Evolutionary conservation across 2,113 vertebrate genomes (phyloP).

Genomic region (Dascyllus trimaculatus): DNA sequence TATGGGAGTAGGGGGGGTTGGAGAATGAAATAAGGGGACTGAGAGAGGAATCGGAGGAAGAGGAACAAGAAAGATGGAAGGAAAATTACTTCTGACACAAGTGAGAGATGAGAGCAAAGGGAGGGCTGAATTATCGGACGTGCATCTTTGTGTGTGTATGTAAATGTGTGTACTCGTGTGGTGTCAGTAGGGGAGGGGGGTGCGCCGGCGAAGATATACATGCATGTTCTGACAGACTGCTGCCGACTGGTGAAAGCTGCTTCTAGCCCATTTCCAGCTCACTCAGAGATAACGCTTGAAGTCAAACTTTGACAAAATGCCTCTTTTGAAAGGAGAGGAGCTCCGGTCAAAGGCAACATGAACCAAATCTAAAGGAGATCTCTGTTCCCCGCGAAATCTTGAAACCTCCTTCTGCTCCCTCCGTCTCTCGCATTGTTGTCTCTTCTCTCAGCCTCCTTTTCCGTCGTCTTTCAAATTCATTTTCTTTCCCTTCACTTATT

Average conservation of each 20-base stretch:
- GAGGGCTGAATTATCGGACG: slow-evolving; percentile 54
- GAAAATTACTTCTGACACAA: slow-evolving; percentile 72
- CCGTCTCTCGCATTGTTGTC: not conserved
- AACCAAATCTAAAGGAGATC: slow-evolving; percentile 27
- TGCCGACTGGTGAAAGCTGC: slow-evolving; percentile 22
- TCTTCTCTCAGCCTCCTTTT: not conserved
- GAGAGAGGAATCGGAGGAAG: slow-evolving; percentile 40
- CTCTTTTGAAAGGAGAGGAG: slow-evolving; percentile 27
- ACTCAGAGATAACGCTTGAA: slow-evolving; percentile 23
- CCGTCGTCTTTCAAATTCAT: slow-evolving; percentile 7
- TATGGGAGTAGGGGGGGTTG: slow-evolving; percentile 40
- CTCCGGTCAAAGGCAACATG: slow-evolving; percentile 30
- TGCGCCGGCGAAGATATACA: slow-evolving; percentile 29
- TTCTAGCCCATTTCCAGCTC: slow-evolving; percentile 11
- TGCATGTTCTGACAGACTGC: slow-evolving; percentile 28
- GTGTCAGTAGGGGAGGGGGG: not conserved
- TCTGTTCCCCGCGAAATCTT: slow-evolving; percentile 7
- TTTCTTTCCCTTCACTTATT: slow-evolving; percentile 44
- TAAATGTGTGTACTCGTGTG: not conserved
- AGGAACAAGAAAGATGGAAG: slow-evolving; percentile 59
- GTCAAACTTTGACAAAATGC: slow-evolving; percentile 36
- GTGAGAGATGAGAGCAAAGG: slow-evolving; percentile 58
- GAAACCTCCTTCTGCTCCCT: slow-evolving; percentile 6
- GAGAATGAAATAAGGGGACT: slow-evolving; percentile 44
- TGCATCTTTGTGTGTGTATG: slow-evolving; percentile 29